Evolutionary conservation across 1,140 invertebrate genomes (phyloP).

Genomic region (Amphibalanus amphitrite): DNA sequence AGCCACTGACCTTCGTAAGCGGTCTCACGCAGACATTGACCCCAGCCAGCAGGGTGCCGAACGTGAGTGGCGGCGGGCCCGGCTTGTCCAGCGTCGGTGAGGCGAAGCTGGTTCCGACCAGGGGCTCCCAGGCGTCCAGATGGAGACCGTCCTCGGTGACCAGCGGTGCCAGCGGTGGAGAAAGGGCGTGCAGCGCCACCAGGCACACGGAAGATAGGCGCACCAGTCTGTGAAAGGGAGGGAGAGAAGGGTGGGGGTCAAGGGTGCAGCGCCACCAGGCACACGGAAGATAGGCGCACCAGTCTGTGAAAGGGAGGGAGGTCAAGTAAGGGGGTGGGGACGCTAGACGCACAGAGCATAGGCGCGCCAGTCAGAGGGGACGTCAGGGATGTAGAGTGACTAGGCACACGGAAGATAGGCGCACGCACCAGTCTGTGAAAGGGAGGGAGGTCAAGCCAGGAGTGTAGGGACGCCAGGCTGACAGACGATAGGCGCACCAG

Average conservation of each 20-base stretch:
- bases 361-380: background rate
- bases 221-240: background rate
- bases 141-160: background rate
- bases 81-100: background rate
- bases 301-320: too few species aligned
- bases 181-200: background rate
- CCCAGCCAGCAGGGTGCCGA: background rate
- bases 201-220: background rate
- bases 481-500: too few species aligned
- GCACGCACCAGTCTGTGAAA: too few species aligned
- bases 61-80: background rate
- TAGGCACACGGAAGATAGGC: background rate
- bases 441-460: too few species aligned
- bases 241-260: too few species aligned
- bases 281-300: background rate
- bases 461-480: too few species aligned
- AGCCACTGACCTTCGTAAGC: background rate
- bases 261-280: background rate
- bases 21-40: background rate
- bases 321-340: too few species aligned
- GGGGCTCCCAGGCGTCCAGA: background rate
- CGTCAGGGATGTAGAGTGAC: background rate
- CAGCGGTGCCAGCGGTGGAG: background rate
- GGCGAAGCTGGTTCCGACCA: background rate
- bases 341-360: too few species aligned